Conservation (phyloP, 2,113 vertebrate genomes). For the Sylvilagus bachmani region DNA sequence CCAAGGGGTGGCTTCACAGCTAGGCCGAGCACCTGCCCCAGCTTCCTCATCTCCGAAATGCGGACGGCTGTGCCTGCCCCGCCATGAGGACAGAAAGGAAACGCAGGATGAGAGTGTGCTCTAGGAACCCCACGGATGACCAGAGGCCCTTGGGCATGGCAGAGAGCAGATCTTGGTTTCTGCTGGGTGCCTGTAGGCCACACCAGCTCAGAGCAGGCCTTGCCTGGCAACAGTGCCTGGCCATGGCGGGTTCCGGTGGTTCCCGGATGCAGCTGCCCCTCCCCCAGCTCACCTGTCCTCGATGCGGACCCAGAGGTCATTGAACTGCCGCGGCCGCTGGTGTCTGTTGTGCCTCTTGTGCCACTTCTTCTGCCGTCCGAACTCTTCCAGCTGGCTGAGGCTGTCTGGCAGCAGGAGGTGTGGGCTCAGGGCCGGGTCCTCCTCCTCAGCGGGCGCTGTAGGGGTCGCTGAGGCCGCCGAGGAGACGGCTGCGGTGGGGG, state of each 20-base stretch:
- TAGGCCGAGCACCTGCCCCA: too few relatives aligned
- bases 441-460: conserved; percentile 84
- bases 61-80: background rate
- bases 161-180: background rate
- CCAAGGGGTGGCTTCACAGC: too few relatives aligned
- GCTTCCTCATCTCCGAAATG: background rate
- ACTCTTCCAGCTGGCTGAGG: conserved; percentile 98
- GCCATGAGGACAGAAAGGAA: too few relatives aligned
- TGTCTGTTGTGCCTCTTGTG: conserved; percentile 93
- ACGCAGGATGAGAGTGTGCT: background rate
- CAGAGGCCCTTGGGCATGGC: background rate
- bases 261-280: background rate
- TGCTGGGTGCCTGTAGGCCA: accelerated
- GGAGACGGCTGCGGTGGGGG: background rate
- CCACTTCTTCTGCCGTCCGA: conserved; percentile 95
- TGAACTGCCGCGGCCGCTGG: conserved; percentile 95
- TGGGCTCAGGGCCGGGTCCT: conserved; percentile 91
- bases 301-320: conserved; percentile 98
- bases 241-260: background rate
- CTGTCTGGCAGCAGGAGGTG: conserved; percentile 97
- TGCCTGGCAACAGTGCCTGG: accelerated
- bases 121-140: background rate
- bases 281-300: conserved; percentile 94
- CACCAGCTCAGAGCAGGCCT: background rate
- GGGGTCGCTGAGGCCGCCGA: conserved; percentile 4